A percentile compares a stretch with the other conserved stretches of the same genome.
These are phyloP conservation scores for Pseudococcus longispinus DNA, from an alignment of 2,888 invertebrate species.

Conservation along the genomic window DNA sequence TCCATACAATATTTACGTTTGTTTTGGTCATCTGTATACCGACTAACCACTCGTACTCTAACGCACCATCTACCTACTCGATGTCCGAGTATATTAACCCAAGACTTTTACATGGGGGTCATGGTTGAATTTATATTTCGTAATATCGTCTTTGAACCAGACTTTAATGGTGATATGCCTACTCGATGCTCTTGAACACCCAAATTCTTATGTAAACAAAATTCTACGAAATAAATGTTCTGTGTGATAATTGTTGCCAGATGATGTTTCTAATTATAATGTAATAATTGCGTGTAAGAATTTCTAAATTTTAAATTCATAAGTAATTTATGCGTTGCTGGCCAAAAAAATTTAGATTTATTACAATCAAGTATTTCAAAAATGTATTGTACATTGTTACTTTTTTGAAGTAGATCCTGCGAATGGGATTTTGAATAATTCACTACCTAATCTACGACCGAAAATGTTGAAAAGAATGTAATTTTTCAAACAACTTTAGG, in stretches of 20 bases:
- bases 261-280: background rate
- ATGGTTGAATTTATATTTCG: conserved; percentile 25
- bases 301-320: background rate
- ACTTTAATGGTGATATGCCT: background rate
- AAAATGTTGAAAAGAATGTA: too few relatives aligned
- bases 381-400: too few relatives aligned
- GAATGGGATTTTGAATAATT: too few relatives aligned
- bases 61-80: too few relatives aligned
- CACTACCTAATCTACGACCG: too few relatives aligned
- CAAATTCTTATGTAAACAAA: background rate
- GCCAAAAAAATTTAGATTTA: too few relatives aligned
- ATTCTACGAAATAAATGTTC: background rate
- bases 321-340: background rate
- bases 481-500: too few relatives aligned
- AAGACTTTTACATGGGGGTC: background rate
- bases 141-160: conserved; percentile 14
- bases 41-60: too few relatives aligned
- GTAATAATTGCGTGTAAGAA: background rate
- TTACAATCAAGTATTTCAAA: background rate
- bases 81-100: conserved; percentile 12
- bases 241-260: background rate
- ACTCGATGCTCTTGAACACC: background rate
- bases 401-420: too few relatives aligned
- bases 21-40: conserved; percentile 9
- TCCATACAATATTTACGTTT: conserved; percentile 15